phyloP scores from a whole-genome alignment of 2,113 vertebrate species.

The Nibea coibor region DNA sequence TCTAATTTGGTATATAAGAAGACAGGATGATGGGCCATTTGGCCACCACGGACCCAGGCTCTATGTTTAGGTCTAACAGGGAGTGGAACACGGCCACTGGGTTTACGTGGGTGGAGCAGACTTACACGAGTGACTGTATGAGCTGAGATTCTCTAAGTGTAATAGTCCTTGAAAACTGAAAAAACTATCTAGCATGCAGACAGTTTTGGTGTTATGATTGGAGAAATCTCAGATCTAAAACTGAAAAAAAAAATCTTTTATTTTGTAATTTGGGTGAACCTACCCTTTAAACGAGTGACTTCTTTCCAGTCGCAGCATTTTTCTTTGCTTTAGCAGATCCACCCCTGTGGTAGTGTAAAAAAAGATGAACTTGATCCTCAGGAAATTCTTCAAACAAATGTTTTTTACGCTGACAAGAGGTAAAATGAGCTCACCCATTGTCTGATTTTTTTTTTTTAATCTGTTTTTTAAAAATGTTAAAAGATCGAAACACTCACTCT shows the following conservation, averaged over 20 bases:
- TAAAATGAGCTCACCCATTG: background rate
- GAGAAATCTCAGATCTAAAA: no score
- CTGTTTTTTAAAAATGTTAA: no score
- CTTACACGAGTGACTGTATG: background rate
- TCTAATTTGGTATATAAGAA: constrained; percentile 76
- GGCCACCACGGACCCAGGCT: constrained; percentile 59
- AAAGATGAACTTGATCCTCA: background rate
- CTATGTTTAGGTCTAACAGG: constrained; percentile 47
- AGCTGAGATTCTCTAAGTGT: background rate
- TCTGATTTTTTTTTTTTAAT: no score
- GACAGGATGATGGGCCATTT: constrained; percentile 75
- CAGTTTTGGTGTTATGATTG: background rate
- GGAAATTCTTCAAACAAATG: background rate
- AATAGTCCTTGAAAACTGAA: no score
- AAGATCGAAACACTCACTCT: background rate
- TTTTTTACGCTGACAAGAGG: background rate
- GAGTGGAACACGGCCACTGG: constrained; percentile 37
- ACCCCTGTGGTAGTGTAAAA: background rate
- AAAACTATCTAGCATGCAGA: no score
- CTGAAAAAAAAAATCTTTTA: no score
- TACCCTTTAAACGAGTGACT: background rate
- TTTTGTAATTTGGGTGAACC: background rate
- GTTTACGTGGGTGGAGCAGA: constrained; percentile 9
- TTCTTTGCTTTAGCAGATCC: background rate
- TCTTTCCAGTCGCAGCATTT: background rate